Evolutionary conservation across 1,140 invertebrate genomes (phyloP).

Genomic region (Spodoptera litura): DNA sequence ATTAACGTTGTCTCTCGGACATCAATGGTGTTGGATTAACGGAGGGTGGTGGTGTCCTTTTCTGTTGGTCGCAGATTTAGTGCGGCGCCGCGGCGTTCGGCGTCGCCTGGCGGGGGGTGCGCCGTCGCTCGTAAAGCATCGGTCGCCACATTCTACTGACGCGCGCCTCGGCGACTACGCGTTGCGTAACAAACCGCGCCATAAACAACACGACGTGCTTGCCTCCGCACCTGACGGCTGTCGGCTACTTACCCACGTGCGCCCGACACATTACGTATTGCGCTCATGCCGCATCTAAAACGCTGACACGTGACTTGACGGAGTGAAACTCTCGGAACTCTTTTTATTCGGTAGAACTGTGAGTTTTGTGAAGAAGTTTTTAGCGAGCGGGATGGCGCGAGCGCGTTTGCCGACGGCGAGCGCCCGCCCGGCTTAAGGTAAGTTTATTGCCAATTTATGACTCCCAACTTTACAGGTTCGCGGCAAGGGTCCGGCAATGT

Average conservation of each 20-base stretch:
- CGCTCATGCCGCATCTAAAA: slow-evolving; percentile 81
- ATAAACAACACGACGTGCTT: slow-evolving; percentile 82
- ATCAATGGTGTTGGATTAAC: slow-evolving; percentile 81
- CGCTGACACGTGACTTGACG: slow-evolving; percentile 81
- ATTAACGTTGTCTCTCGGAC: slow-evolving; percentile 80
- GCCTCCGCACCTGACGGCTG: slow-evolving; percentile 68
- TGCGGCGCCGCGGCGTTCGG: slow-evolving; percentile 83
- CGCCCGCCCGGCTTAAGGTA: slow-evolving; percentile 82
- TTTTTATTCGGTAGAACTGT: slow-evolving; percentile 71
- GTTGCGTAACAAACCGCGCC: slow-evolving; percentile 83
- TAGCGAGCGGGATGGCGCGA: slow-evolving; percentile 77
- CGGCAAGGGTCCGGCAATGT: slow-evolving; percentile 68
- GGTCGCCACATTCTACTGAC: slow-evolving; percentile 86
- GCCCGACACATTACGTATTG: slow-evolving; percentile 79
- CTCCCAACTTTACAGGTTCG: slow-evolving; percentile 68
- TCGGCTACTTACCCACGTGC: slow-evolving; percentile 73
- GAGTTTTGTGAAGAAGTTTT: slow-evolving; percentile 82
- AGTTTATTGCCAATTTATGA: slow-evolving; percentile 84
- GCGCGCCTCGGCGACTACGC: slow-evolving; percentile 84
- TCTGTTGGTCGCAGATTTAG: slow-evolving; percentile 83
- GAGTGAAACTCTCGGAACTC: slow-evolving; percentile 78
- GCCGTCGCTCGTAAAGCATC: slow-evolving; percentile 85
- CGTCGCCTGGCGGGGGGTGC: slow-evolving; percentile 77
- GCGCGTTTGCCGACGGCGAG: slow-evolving; percentile 79
- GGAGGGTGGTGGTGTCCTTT: slow-evolving; percentile 81